A percentile compares a stretch with the other conserved stretches of the same genome.
These are phyloP conservation scores for Tachuris rubrigastra DNA, from an alignment of 2,113 vertebrate genomes.

Conservation along the genomic window DNA sequence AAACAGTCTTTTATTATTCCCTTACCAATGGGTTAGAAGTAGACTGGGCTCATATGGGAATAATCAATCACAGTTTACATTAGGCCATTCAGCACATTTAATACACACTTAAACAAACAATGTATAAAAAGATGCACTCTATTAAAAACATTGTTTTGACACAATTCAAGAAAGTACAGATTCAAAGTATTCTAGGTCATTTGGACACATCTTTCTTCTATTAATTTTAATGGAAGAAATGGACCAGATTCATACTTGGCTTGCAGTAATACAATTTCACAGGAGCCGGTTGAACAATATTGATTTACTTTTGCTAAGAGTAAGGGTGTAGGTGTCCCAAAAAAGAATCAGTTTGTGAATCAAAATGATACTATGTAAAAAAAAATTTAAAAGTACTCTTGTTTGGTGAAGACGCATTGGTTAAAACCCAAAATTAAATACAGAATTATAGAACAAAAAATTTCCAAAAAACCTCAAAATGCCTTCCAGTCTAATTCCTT, in stretches of 20 bases:
- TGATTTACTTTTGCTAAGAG: not conserved
- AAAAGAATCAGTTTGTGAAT: not conserved
- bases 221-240: slow-evolving; percentile 28
- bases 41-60: not conserved
- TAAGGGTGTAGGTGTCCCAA: not conserved
- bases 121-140: not conserved
- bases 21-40: not conserved
- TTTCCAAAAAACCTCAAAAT: not conserved
- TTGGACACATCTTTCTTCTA: slow-evolving; percentile 31
- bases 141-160: slow-evolving; percentile 46
- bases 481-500: not conserved
- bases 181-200: not conserved
- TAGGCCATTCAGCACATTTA: slow-evolving; percentile 20
- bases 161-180: slow-evolving; percentile 5
- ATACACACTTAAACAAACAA: not conserved
- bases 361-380: not conserved
- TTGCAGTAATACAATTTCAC: not conserved
- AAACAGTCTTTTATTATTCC: not conserved
- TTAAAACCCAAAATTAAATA: not conserved
- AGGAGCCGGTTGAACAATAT: not conserved
- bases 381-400: not conserved
- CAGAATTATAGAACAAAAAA: not conserved
- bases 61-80: slow-evolving; percentile 38
- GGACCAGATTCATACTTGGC: not conserved
- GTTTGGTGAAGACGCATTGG: not conserved